Evolutionary conservation across 1,140 invertebrate genomes (phyloP).

Genomic region (Zaprionus ghesquierei): DNA sequence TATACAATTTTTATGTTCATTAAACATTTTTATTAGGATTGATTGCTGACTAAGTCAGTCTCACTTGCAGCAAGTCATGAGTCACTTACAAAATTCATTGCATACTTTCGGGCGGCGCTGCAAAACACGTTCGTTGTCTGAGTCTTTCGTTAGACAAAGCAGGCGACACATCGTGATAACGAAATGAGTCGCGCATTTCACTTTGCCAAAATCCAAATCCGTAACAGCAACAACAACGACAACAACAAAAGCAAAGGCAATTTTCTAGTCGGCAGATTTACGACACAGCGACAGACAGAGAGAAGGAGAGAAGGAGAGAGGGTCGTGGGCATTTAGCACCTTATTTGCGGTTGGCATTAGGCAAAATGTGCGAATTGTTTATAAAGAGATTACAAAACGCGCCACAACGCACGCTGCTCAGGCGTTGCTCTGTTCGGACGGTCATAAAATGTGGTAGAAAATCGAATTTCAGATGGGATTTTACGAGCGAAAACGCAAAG

Average conservation of each 20-base stretch:
- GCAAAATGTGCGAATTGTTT: constrained; percentile 78
- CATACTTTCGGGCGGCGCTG: constrained; percentile 32
- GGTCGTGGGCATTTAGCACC: constrained; percentile 66
- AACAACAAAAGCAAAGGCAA: constrained; percentile 1
- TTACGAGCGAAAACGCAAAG: constrained; percentile 54
- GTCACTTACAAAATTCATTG: not conserved
- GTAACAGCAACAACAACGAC: constrained; percentile 6
- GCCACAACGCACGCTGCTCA: constrained; percentile 16
- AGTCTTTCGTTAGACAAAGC: constrained; percentile 44
- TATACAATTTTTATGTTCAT: not conserved
- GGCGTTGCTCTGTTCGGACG: constrained; percentile 45
- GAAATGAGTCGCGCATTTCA: constrained; percentile 36
- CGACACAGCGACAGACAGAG: not conserved
- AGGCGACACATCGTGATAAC: constrained; percentile 13
- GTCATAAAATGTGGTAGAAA: constrained; percentile 69
- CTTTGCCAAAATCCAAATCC: constrained; percentile 23
- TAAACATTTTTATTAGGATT: not conserved
- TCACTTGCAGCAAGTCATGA: not conserved
- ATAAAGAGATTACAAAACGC: constrained; percentile 80
- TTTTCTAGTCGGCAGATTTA: constrained; percentile 21
- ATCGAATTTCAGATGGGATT: constrained; percentile 32
- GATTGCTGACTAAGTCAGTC: not conserved
- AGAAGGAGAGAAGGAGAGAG: not conserved
- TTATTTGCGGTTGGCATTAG: constrained; percentile 76
- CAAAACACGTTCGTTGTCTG: constrained; percentile 20